These are phyloP conservation scores for Belonocnema kinseyi DNA, from an alignment of 1,140 invertebrate species.

Conservation along the genomic window DNA sequence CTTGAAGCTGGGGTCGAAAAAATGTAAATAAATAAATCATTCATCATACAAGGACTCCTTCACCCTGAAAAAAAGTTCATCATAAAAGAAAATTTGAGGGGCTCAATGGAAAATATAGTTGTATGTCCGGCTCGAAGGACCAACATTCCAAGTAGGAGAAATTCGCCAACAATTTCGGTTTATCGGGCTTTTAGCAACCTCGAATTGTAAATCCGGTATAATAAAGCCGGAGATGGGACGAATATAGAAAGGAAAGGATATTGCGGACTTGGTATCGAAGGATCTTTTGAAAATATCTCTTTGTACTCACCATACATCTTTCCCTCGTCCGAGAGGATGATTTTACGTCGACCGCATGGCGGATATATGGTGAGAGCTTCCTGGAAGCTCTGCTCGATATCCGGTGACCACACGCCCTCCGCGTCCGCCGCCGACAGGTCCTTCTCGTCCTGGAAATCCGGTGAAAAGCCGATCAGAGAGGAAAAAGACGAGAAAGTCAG, in stretches of 20 bases:
- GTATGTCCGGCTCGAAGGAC: too few species aligned
- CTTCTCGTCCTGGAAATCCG: slow-evolving; percentile 86
- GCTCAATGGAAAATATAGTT: too few species aligned
- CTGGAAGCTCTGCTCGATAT: slow-evolving; percentile 99
- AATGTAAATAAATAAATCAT: slow-evolving; percentile 3
- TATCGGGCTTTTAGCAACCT: too few species aligned
- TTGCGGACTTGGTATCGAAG: background rate
- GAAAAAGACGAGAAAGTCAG: background rate
- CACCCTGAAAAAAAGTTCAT: too few species aligned
- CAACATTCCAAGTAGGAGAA: too few species aligned
- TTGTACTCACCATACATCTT: slow-evolving; percentile 99
- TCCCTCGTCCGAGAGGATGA: slow-evolving; percentile 99
- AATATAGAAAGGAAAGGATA: slow-evolving; percentile 8
- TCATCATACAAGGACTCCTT: background rate
- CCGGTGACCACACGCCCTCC: slow-evolving; percentile 99
- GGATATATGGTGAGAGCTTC: slow-evolving; percentile 99
- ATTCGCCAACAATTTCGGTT: too few species aligned
- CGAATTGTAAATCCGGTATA: background rate
- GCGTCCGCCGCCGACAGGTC: slow-evolving; percentile 95
- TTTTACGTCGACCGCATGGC: slow-evolving; percentile 98
- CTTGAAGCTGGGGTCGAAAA: background rate
- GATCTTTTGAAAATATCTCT: slow-evolving; percentile 3
- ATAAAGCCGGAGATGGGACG: slow-evolving; percentile 33
- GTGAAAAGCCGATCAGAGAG: slow-evolving; percentile 10
- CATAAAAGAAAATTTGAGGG: too few species aligned